These are phyloP conservation scores for Betta splendens DNA, from an alignment of 2,797 vertebrate species.

Conservation along the genomic window DNA sequence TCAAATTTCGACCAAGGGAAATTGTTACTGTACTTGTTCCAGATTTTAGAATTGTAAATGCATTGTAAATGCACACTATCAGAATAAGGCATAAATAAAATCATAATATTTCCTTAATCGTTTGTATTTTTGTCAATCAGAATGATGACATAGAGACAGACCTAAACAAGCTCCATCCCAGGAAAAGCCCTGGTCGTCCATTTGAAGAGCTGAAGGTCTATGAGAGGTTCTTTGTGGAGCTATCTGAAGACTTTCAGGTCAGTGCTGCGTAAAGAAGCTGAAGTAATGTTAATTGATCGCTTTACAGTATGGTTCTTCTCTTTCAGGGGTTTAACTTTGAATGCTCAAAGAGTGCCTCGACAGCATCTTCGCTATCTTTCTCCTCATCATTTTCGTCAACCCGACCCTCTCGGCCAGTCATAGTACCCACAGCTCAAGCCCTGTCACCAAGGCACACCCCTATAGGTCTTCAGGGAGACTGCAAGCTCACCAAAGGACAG, in stretches of 20 bases:
- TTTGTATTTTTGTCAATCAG: conserved; percentile 74
- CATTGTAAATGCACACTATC: background rate
- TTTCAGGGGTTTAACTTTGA: conserved; percentile 87
- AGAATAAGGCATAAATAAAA: background rate
- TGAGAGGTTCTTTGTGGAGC: conserved; percentile 92
- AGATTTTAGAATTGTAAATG: background rate
- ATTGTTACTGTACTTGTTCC: background rate
- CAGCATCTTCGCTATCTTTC: conserved; percentile 54
- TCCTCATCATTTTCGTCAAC: conserved; percentile 55
- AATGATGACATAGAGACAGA: conserved; percentile 99
- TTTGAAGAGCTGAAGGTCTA: conserved; percentile 92
- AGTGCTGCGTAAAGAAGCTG: conserved; percentile 8
- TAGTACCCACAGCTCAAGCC: conserved; percentile 89
- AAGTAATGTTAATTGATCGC: background rate
- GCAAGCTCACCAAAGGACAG: conserved; percentile 58
- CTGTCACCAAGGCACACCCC: conserved; percentile 68
- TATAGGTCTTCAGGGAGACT: conserved; percentile 51
- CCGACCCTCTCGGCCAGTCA: conserved; percentile 83
- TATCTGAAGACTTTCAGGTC: conserved; percentile 95
- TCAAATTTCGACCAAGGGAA: no score
- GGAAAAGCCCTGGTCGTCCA: conserved; percentile 81
- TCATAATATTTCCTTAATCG: background rate
- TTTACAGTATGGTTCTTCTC: conserved; percentile 18
- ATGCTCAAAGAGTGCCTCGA: conserved; percentile 80
- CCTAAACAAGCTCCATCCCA: conserved; percentile 91